These are phyloP conservation scores for Leptinotarsa lineolata DNA, from an alignment of 1,140 invertebrate species.

Conservation along the genomic window DNA sequence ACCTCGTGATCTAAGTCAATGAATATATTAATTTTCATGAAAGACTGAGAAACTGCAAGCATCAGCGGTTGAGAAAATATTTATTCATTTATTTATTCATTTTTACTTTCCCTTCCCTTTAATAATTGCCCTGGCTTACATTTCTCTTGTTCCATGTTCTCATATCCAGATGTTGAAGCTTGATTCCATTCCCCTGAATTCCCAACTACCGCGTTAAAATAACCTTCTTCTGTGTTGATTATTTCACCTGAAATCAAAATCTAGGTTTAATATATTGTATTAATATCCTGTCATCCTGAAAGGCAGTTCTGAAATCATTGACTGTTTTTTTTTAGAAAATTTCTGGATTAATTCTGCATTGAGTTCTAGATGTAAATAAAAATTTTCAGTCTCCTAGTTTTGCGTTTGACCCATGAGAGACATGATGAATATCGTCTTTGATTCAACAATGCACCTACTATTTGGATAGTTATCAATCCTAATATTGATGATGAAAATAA, in stretches of 20 bases:
- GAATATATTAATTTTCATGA: background rate
- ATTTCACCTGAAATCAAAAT: slow-evolving; percentile 8
- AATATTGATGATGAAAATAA: too few relatives aligned
- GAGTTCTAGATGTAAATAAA: too few relatives aligned
- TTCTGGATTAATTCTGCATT: too few relatives aligned
- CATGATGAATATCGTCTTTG: too few relatives aligned
- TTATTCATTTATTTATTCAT: slow-evolving; percentile 5
- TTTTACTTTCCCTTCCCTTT: background rate
- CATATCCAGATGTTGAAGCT: background rate
- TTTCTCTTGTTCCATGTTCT: slow-evolving; percentile 8
- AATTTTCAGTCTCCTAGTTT: too few relatives aligned
- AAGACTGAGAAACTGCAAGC: background rate
- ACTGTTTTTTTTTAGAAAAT: too few relatives aligned
- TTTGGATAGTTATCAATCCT: too few relatives aligned
- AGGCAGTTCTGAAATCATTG: too few relatives aligned
- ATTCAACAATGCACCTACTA: too few relatives aligned
- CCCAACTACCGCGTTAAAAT: background rate
- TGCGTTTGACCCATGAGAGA: too few relatives aligned
- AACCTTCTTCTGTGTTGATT: slow-evolving; percentile 2
- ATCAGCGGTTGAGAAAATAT: background rate
- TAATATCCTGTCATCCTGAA: too few relatives aligned
- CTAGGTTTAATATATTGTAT: background rate
- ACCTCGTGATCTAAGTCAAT: background rate
- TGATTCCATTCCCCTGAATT: slow-evolving; percentile 1
- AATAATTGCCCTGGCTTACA: background rate